phyloP scores from a whole-genome alignment of 2,888 invertebrate species.

The Clunio marinus region DNA sequence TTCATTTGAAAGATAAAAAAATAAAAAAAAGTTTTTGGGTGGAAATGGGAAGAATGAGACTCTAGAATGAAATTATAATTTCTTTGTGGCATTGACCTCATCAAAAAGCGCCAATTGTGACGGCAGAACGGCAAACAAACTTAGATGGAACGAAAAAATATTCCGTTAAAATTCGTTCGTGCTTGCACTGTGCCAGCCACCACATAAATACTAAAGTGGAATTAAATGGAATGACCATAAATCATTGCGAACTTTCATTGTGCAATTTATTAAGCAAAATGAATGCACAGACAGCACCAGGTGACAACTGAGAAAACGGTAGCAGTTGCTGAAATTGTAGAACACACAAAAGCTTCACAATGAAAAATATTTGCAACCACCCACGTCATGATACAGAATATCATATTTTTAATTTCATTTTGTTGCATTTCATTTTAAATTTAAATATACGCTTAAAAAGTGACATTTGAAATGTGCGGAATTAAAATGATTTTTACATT shows the following conservation, averaged over 20 bases:
- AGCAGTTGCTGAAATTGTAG: neutral
- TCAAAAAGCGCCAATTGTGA: too few relatives aligned
- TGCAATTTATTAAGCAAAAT: neutral
- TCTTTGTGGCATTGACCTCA: neutral
- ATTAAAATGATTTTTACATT: conserved; percentile 28
- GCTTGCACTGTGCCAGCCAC: too few relatives aligned
- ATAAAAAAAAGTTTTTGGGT: neutral
- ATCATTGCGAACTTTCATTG: neutral
- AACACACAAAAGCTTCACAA: neutral
- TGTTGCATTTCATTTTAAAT: too few relatives aligned
- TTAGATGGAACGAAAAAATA: too few relatives aligned
- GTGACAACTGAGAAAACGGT: neutral
- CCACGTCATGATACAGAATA: neutral
- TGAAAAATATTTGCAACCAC: neutral
- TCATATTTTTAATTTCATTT: neutral
- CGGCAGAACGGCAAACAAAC: too few relatives aligned
- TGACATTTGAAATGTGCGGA: neutral
- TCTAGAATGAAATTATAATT: neutral
- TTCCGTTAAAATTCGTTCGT: too few relatives aligned
- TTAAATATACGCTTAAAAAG: too few relatives aligned
- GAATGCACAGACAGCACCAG: neutral
- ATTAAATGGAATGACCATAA: neutral
- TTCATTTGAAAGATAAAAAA: too few relatives aligned
- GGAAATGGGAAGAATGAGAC: neutral
- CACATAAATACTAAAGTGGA: neutral